These are phyloP conservation scores for Casuarius casuarius DNA, from an alignment of 2,113 vertebrate species.

Conservation along the genomic window DNA sequence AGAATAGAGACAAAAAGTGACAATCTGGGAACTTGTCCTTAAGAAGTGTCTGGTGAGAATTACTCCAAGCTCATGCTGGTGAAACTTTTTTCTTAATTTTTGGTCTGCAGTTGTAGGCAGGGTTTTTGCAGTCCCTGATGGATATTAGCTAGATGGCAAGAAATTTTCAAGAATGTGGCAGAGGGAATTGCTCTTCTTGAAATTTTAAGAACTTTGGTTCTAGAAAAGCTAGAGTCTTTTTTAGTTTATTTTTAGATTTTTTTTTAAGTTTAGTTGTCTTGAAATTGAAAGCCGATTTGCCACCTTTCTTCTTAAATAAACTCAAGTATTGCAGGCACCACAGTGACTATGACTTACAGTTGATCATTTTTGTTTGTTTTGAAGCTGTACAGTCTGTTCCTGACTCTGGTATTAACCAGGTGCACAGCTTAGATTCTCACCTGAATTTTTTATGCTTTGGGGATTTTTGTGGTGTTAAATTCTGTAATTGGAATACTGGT, in stretches of 20 bases:
- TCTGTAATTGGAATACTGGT: neutral
- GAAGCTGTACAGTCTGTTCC: neutral
- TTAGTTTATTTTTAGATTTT: neutral
- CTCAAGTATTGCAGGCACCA: neutral
- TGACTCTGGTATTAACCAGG: neutral
- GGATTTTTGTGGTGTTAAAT: neutral
- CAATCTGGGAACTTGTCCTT: neutral
- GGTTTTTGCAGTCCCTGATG: neutral
- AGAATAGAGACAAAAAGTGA: neutral
- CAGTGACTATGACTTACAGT: too few relatives aligned
- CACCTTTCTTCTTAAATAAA: neutral
- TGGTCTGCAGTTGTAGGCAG: neutral
- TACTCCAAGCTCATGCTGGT: neutral
- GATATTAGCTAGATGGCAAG: neutral
- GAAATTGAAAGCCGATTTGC: neutral
- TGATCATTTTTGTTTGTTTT: neutral
- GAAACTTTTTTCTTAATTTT: neutral
- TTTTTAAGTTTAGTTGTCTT: neutral
- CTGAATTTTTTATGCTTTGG: neutral
- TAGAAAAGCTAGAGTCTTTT: neutral
- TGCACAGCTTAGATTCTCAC: neutral
- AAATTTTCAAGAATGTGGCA: neutral
- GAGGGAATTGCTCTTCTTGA: neutral
- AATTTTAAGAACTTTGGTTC: neutral
- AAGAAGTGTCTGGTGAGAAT: neutral